A percentile compares a stretch with the other conserved stretches of the same genome.
phyloP scores from a whole-genome alignment of 2,888 invertebrate genomes.

The Rhagonycha lutea region DNA sequence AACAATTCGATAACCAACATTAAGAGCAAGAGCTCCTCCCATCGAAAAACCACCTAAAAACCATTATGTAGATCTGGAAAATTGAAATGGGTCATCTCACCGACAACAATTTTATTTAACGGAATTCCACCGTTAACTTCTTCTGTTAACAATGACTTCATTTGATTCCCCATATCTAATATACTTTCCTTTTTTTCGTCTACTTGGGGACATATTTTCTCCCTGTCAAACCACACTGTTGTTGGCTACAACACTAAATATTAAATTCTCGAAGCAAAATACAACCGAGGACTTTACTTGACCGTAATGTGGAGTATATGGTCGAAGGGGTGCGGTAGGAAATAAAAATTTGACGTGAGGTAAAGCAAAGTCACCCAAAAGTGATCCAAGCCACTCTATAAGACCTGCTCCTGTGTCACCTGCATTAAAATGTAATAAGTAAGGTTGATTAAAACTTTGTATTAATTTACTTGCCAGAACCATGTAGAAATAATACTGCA shows the following conservation, averaged over 20 bases:
- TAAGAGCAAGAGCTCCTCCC: constrained; percentile 81
- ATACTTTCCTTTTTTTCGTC: constrained; percentile 67
- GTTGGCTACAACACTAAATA: constrained; percentile 47
- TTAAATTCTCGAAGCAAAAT: background rate
- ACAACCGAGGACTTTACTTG: constrained; percentile 54
- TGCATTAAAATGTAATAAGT: constrained; percentile 38
- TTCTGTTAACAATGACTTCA: constrained; percentile 65
- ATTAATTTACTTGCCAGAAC: constrained; percentile 60
- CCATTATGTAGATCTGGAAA: background rate
- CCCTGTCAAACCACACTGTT: constrained; percentile 82
- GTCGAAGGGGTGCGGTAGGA: constrained; percentile 77
- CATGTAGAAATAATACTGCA: constrained; percentile 70
- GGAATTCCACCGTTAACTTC: constrained; percentile 72
- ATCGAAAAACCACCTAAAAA: constrained; percentile 80
- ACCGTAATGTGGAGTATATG: constrained; percentile 70
- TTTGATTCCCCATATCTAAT: constrained; percentile 58
- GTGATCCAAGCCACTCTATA: constrained; percentile 63
- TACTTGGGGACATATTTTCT: constrained; percentile 62
- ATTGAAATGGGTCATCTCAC: constrained; percentile 47
- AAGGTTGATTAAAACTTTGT: constrained; percentile 28
- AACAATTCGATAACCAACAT: constrained; percentile 71
- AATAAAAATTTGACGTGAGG: constrained; percentile 76
- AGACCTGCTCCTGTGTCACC: constrained; percentile 67
- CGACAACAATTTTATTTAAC: constrained; percentile 70
- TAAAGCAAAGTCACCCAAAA: constrained; percentile 62